phyloP scores from a whole-genome alignment of 2,888 invertebrate species.

The Limnephilus rhombicus region DNA sequence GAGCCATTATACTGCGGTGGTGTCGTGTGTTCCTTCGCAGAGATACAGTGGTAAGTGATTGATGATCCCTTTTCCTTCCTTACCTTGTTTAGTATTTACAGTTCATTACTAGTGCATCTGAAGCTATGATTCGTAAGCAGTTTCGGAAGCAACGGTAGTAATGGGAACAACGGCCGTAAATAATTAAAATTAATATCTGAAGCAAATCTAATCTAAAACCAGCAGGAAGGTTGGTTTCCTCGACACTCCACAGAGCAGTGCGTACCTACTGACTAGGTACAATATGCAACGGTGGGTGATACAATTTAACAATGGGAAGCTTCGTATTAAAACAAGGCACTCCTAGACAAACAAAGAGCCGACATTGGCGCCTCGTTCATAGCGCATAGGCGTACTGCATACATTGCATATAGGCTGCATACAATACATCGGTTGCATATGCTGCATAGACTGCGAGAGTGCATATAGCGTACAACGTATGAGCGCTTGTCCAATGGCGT shows the following conservation, averaged over 20 bases:
- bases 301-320: conserved; percentile 18
- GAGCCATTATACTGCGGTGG: too few species aligned
- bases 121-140: too few species aligned
- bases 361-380: neutral
- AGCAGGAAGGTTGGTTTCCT: neutral
- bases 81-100: too few species aligned
- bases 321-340: neutral
- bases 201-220: conserved; percentile 23
- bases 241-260: neutral
- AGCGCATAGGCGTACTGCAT: neutral
- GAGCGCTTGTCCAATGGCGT: neutral
- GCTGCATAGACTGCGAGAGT: neutral
- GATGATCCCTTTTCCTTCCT: too few species aligned
- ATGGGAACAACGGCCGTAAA: neutral
- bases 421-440: neutral
- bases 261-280: neutral
- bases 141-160: too few species aligned
- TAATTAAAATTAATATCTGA: neutral
- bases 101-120: too few species aligned
- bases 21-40: too few species aligned
- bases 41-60: too few species aligned
- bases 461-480: neutral
- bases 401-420: neutral
- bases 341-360: conserved; percentile 26
- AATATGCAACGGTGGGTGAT: neutral